Base-by-base conservation (phyloP, 2,888 invertebrate species). In the Escarpia spicata region DNA sequence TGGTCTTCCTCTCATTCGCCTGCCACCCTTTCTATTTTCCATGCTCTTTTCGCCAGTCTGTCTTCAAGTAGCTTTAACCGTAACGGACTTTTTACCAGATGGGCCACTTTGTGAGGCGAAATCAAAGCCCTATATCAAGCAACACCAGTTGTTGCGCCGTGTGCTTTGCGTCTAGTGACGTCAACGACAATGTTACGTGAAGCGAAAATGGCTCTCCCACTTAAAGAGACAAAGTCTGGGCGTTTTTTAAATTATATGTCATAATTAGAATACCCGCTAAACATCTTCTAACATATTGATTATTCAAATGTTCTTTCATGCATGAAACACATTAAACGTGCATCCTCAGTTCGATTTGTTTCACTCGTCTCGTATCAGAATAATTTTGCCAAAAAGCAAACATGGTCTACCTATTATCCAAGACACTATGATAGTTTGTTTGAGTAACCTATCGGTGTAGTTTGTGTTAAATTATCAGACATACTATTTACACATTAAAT, bases 81-180 rank as follows among this genome's bases (percentile, higher is more conserved):
- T 26, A n/a, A 75, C 75, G 19, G 26, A 15, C n/a, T 75, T 75
- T 19, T 75, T 75, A 26, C 6, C 75, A 75, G 26, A 75, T n/a
- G 75, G 4, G 26, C 75, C n/a, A 75, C 75, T 75, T 75, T 75
- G 75, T 75, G 26, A 75, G 75, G 19, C 52, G 52, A 52, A 52
- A 52, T 52, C 6, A 52, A n/a, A 26, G 26, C n/a, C 75, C 75
- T 75, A 75, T 19, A 75, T 75, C n/a, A 75, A 75, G n/a, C 75
- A 75, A 6, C 75, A 26, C 75, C 75, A 75, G 75, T 75, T 26
- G 19, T 75, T 26, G 19, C 19, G 15, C 19, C 75, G 75, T 75
- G 75, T 75, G 75, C 75, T 75, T 75, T 75, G 75, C n/a, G 19
- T 75, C 75, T 75, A 75, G 26, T 75, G 75, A 75, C 75, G 75